Evolutionary conservation across 2,888 invertebrate genomes (phyloP).

Genomic region (Alcis repandata): DNA sequence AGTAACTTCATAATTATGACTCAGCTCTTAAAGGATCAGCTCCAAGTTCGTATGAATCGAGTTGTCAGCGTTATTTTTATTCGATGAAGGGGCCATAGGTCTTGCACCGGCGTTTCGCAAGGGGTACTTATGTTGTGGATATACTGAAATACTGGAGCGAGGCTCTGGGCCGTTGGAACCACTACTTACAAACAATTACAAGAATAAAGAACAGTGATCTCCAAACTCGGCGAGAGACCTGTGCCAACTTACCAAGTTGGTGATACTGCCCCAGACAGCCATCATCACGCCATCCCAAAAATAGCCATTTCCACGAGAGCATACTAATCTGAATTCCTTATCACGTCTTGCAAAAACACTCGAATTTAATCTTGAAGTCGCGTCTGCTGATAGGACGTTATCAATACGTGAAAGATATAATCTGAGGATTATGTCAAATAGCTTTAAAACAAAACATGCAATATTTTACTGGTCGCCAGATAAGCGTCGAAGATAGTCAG

Average conservation of each 20-base stretch:
- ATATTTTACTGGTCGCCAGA: constrained; percentile 1
- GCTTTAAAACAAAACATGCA: not conserved
- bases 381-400: not conserved
- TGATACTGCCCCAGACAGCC: not conserved
- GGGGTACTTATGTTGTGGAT: too few species aligned
- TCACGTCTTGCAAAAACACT: not conserved
- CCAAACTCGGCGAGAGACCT: too few species aligned
- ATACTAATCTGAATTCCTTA: not conserved
- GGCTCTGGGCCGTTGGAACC: too few species aligned
- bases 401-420: constrained; percentile 8
- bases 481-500: not conserved
- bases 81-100: too few species aligned
- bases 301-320: not conserved
- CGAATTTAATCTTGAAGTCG: not conserved
- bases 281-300: not conserved
- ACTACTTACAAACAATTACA: too few species aligned
- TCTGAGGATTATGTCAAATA: constrained; percentile 7
- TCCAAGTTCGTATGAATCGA: too few species aligned
- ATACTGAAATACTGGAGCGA: too few species aligned
- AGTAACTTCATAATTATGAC: too few species aligned
- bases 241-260: not conserved
- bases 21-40: too few species aligned
- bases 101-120: too few species aligned
- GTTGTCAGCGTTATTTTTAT: too few species aligned
- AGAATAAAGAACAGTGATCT: too few species aligned